phyloP scores from a whole-genome alignment of 2,113 vertebrate species.

The Carassius gibelio region DNA sequence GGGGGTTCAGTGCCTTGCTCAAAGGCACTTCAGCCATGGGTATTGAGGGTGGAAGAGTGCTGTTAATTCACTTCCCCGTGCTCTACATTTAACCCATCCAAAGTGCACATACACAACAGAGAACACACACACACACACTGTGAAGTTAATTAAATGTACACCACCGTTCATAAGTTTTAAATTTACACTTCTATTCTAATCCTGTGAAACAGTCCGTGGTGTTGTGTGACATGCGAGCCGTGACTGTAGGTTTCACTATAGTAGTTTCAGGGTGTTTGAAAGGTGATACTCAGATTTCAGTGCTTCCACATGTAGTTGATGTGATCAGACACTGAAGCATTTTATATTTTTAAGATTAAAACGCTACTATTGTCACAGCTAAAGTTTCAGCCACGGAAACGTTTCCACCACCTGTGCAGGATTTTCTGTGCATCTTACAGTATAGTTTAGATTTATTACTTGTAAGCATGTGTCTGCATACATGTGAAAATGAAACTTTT shows the following conservation, averaged over 20 bases:
- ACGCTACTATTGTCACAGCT: background rate
- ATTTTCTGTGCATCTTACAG: background rate
- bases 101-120: too few species aligned
- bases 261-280: background rate
- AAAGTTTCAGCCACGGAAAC: background rate
- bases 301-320: background rate
- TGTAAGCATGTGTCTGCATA: background rate
- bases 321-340: background rate
- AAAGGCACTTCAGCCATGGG: too few species aligned
- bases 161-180: background rate
- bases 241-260: background rate
- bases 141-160: background rate
- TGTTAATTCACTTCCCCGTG: too few species aligned
- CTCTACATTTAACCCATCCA: too few species aligned
- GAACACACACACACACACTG: too few species aligned
- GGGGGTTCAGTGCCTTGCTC: too few species aligned
- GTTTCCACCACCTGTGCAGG: background rate
- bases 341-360: background rate
- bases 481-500: background rate
- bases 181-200: background rate
- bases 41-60: too few species aligned
- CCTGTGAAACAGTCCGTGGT: background rate
- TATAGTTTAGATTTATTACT: background rate
- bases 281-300: background rate
- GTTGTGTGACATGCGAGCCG: background rate